phyloP scores from a whole-genome alignment of 2,888 invertebrate genomes.

The Branchipolynoe longqiensis region DNA sequence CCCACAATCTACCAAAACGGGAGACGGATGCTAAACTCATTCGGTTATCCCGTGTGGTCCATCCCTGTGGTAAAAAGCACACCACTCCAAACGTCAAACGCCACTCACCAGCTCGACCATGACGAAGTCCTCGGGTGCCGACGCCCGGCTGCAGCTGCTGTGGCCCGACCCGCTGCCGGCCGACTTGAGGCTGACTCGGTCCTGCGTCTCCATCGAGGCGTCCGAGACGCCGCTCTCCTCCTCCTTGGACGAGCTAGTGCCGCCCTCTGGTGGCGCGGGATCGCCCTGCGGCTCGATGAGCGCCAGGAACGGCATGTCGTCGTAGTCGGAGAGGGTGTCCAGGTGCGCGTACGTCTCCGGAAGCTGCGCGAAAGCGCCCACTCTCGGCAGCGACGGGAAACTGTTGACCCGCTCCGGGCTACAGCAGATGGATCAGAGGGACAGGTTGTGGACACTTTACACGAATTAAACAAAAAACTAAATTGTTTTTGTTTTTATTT shows the following conservation, averaged over 20 bases:
- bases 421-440: no score
- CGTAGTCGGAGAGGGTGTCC: constrained; percentile 66
- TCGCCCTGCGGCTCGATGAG: constrained; percentile 70
- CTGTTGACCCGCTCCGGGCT: constrained; percentile 58
- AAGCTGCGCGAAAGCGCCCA: constrained; percentile 77
- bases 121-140: constrained; percentile 86
- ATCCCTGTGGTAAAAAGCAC: no score
- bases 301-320: constrained; percentile 78
- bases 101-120: constrained; percentile 87
- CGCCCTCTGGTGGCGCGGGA: background rate
- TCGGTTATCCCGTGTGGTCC: no score
- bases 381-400: constrained; percentile 72
- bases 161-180: constrained; percentile 68
- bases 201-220: constrained; percentile 33
- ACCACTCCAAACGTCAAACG: no score
- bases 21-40: no score
- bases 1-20: no score
- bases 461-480: no score
- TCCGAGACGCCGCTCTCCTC: constrained; percentile 49
- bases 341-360: constrained; percentile 1
- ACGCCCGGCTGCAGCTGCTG: constrained; percentile 70
- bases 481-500: no score
- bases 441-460: background rate
- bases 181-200: constrained; percentile 54
- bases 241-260: constrained; percentile 20